phyloP scores from a whole-genome alignment of 1,140 invertebrate genomes.

The Lepidurus arcticus region DNA sequence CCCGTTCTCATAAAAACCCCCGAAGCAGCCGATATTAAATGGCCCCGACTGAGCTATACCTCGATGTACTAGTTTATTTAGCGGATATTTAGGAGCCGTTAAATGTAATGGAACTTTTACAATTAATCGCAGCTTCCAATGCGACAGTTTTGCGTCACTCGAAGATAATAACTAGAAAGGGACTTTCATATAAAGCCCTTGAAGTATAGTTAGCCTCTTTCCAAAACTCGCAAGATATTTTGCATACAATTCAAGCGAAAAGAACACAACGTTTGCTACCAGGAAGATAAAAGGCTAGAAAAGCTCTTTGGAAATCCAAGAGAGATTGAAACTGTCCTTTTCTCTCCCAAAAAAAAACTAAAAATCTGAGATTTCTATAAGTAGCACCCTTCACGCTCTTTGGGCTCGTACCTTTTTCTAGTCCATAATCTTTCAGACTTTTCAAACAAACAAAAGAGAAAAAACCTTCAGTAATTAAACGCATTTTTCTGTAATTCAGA shows the following conservation, averaged over 20 bases:
- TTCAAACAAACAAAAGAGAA: neutral
- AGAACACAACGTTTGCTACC: neutral
- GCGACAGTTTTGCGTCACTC: too few species aligned
- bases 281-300: conserved; percentile 7
- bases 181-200: neutral
- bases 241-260: neutral
- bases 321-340: neutral
- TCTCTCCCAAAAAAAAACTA: neutral
- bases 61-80: too few species aligned
- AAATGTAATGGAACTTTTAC: too few species aligned
- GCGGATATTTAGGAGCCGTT: too few species aligned
- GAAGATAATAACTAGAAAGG: too few species aligned
- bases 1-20: too few species aligned
- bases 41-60: too few species aligned
- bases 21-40: too few species aligned
- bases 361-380: neutral
- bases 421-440: neutral
- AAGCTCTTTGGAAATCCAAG: neutral
- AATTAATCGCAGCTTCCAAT: too few species aligned
- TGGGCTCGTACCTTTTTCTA: neutral
- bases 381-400: neutral
- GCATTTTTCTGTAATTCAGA: neutral
- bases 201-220: neutral
- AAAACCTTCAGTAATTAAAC: neutral
- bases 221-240: neutral